Evolutionary conservation across 2,888 invertebrate genomes (phyloP).

Genomic region (Patella caerulea): DNA sequence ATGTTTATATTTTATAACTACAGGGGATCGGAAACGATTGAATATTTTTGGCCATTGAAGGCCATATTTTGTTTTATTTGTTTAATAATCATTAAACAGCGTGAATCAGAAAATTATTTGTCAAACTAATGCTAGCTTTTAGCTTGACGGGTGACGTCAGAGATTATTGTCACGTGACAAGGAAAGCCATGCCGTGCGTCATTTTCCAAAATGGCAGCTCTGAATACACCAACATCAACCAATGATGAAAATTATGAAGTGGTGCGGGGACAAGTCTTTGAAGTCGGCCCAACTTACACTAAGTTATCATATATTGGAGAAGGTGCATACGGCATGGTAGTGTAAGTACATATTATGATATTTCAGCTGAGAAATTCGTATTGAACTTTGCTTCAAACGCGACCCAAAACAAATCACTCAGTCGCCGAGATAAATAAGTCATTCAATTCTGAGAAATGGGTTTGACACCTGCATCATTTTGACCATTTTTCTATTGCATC

Average conservation of each 20-base stretch:
- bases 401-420: not conserved
- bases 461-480: too few relatives aligned
- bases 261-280: slow-evolving; percentile 87
- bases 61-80: too few relatives aligned
- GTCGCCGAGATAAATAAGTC: too few relatives aligned
- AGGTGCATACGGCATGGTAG: slow-evolving; percentile 99
- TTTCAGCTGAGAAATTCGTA: not conserved
- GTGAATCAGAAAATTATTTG: too few relatives aligned
- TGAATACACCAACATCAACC: slow-evolving; percentile 40
- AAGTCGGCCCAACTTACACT: slow-evolving; percentile 93
- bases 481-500: too few relatives aligned
- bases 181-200: slow-evolving; percentile 33
- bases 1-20: too few relatives aligned
- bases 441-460: too few relatives aligned
- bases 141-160: not conserved
- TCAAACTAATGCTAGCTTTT: too few relatives aligned
- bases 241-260: slow-evolving; percentile 49
- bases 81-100: too few relatives aligned
- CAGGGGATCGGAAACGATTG: too few relatives aligned
- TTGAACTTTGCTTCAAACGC: slow-evolving; percentile 1
- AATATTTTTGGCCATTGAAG: too few relatives aligned
- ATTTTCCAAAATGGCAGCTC: slow-evolving; percentile 54
- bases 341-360: slow-evolving; percentile 83
- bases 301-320: slow-evolving; percentile 98
- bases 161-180: slow-evolving; percentile 7